Evolutionary conservation across 1,140 invertebrate genomes (phyloP).

Genomic region (Danaus melanippus): DNA sequence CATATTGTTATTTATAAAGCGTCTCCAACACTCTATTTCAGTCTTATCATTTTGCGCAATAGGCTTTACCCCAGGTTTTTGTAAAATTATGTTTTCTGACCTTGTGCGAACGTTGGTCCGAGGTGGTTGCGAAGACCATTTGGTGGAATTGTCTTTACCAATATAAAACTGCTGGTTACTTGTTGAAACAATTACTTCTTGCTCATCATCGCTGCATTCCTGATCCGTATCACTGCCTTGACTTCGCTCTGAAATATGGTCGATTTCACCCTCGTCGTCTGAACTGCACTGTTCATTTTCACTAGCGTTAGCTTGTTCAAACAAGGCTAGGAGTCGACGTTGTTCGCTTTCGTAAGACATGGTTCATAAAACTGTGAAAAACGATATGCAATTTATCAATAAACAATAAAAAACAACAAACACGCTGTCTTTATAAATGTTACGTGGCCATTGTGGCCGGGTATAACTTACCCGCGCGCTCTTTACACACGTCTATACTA

Average conservation of each 20-base stretch:
- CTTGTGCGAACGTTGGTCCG: conserved; percentile 12
- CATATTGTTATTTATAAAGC: conserved; percentile 13
- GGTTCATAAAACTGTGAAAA: conserved; percentile 17
- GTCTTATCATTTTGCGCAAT: conserved; percentile 14
- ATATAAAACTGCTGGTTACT: conserved; percentile 18
- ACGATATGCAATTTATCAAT: conserved; percentile 15
- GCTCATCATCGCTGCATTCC: too few species aligned
- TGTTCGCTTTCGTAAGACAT: conserved; percentile 13
- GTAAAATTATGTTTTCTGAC: conserved; percentile 14
- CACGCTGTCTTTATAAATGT: conserved; percentile 16
- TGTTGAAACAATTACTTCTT: conserved; percentile 20
- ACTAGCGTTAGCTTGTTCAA: conserved; percentile 20
- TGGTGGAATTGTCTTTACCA: conserved; percentile 15
- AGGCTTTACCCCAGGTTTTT: conserved; percentile 14
- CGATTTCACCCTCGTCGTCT: conserved; percentile 16
- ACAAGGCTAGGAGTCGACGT: conserved; percentile 14
- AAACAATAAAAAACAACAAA: conserved; percentile 17
- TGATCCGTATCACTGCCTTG: conserved; percentile 18
- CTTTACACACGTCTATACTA: conserved; percentile 13
- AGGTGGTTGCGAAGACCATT: conserved; percentile 14
- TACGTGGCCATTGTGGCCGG: conserved; percentile 16
- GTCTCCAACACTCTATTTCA: conserved; percentile 14
- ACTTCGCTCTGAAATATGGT: conserved; percentile 20
- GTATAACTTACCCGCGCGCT: conserved; percentile 19
- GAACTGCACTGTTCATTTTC: conserved; percentile 21